phyloP scores from a whole-genome alignment of 2,888 invertebrate genomes.

The Sisyra nigra region DNA sequence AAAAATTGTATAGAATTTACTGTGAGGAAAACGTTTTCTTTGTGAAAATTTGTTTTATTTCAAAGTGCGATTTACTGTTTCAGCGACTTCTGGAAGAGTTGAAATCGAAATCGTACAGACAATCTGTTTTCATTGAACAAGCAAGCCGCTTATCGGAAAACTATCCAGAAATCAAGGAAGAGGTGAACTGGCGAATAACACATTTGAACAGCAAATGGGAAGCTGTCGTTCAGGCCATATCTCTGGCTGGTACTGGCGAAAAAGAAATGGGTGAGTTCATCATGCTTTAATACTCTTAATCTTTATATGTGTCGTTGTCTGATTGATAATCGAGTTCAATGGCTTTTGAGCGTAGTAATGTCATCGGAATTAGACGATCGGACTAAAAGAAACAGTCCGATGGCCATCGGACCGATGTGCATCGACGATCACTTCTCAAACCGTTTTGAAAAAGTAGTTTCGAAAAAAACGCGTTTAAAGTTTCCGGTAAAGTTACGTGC shows the following conservation, averaged over 20 bases:
- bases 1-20: no score
- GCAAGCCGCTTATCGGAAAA: slow-evolving; percentile 50
- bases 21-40: background rate
- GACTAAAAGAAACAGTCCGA: no score
- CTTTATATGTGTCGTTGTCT: no score
- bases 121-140: slow-evolving; percentile 63
- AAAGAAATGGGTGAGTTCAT: slow-evolving; percentile 20
- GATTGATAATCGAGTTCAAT: no score
- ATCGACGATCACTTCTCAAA: no score
- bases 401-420: no score
- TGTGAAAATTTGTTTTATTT: background rate
- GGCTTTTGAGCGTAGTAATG: no score
- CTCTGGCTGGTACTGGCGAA: slow-evolving; percentile 33
- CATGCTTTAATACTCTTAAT: no score
- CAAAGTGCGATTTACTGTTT: slow-evolving; percentile 17
- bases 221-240: slow-evolving; percentile 51
- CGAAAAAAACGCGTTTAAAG: no score
- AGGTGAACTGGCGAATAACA: slow-evolving; percentile 55
- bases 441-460: no score
- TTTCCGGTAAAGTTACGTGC: no score
- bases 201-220: slow-evolving; percentile 70
- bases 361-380: no score
- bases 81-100: slow-evolving; percentile 65
- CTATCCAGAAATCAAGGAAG: slow-evolving; percentile 42
- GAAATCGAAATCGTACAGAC: slow-evolving; percentile 51